Percentiles rank a stretch among this genome's conserved stretches.
These are phyloP conservation scores for Drosophila ustulata DNA, from an alignment of 2,888 invertebrate genomes.

Conservation along the genomic window DNA sequence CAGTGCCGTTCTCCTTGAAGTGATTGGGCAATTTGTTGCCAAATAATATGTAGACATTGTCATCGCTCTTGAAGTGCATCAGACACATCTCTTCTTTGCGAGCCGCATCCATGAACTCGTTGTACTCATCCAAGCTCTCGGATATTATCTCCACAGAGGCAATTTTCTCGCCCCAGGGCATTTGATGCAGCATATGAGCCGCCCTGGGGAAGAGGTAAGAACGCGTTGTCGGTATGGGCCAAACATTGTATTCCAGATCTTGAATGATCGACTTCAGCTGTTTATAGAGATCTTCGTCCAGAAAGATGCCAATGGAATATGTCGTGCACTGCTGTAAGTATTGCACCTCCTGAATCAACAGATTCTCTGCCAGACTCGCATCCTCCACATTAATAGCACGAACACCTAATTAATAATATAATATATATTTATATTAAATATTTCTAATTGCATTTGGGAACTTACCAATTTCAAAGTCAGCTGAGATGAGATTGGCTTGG, in stretches of 20 bases:
- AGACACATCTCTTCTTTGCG: conserved; percentile 83
- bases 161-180: conserved; percentile 84
- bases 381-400: conserved; percentile 81
- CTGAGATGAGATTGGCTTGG: conserved; percentile 81
- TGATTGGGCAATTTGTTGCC: conserved; percentile 82
- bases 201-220: conserved; percentile 82
- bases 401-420: conserved; percentile 65
- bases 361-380: conserved; percentile 77
- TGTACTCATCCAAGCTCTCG: conserved; percentile 81
- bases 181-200: conserved; percentile 83
- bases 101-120: conserved; percentile 84
- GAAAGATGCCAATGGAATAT: conserved; percentile 83
- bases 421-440: too few relatives aligned
- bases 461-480: conserved; percentile 84
- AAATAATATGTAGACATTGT: conserved; percentile 83
- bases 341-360: conserved; percentile 84
- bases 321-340: conserved; percentile 83
- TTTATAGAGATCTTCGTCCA: conserved; percentile 82
- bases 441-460: too few relatives aligned
- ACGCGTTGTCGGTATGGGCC: conserved; percentile 83
- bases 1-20: conserved; percentile 83
- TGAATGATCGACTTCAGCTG: conserved; percentile 75
- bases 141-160: conserved; percentile 84
- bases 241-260: conserved; percentile 84
- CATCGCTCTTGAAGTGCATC: conserved; percentile 83